phyloP scores from a whole-genome alignment of 2,113 vertebrate genomes.

The Chunga burmeisteri region DNA sequence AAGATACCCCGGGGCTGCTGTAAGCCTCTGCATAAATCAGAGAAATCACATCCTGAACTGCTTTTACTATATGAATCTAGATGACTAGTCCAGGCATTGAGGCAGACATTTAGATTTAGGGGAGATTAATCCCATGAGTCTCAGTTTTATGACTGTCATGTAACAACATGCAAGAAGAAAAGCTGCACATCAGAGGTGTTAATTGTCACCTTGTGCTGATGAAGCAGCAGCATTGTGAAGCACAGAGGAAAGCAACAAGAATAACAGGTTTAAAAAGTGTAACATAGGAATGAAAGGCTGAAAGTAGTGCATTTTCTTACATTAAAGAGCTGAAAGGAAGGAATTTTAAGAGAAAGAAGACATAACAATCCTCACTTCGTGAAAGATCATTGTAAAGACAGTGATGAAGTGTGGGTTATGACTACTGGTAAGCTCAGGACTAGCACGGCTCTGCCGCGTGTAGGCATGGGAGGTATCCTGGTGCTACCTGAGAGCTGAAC shows the following conservation, averaged over 20 bases:
- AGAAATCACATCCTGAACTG: background rate
- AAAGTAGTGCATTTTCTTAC: background rate
- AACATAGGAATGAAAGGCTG: background rate
- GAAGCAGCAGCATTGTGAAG: background rate
- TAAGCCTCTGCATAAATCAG: background rate
- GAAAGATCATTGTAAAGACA: background rate
- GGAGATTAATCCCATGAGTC: background rate
- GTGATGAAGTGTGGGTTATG: background rate
- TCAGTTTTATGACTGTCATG: background rate
- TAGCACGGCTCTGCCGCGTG: background rate
- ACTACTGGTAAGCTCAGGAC: background rate
- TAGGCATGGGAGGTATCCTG: background rate
- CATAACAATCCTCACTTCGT: fast-evolving
- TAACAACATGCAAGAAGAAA: background rate
- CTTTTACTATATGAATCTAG: background rate
- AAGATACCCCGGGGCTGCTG: background rate
- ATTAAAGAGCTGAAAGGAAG: background rate
- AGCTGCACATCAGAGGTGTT: background rate
- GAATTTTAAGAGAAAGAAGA: background rate
- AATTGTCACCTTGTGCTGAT: background rate
- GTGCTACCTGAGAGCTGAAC: background rate
- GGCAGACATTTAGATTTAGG: background rate
- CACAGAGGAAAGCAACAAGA: background rate
- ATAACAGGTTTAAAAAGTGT: background rate
- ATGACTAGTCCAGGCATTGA: background rate